phyloP scores from a whole-genome alignment of 2,888 invertebrate species.

The Diarsia brunnea region DNA sequence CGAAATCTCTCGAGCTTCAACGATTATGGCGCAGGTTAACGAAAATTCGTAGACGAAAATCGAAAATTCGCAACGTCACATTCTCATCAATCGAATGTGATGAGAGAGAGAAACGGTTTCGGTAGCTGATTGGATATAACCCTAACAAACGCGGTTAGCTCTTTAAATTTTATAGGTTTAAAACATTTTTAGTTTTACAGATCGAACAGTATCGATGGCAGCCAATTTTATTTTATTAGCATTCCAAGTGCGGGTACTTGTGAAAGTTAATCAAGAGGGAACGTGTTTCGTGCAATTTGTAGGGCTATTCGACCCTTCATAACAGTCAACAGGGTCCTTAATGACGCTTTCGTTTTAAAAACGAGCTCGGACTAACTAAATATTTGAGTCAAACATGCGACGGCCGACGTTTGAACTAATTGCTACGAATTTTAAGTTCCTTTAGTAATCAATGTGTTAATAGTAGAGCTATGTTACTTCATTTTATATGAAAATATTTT shows the following conservation, averaged over 20 bases:
- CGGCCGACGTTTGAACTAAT: constrained; percentile 49
- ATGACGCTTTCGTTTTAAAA: constrained; percentile 79
- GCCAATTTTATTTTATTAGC: constrained; percentile 83
- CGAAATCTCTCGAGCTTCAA: constrained; percentile 70
- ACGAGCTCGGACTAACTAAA: constrained; percentile 66
- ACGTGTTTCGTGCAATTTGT: constrained; percentile 84
- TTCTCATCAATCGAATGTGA: constrained; percentile 66
- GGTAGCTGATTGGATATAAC: constrained; percentile 66
- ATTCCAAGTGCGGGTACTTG: constrained; percentile 74
- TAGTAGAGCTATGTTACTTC: neutral
- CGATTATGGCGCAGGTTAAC: constrained; percentile 74
- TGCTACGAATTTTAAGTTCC: constrained; percentile 33
- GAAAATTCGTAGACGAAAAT: constrained; percentile 69
- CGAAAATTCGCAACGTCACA: constrained; percentile 71
- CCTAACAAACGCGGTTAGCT: constrained; percentile 37
- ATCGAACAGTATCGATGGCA: constrained; percentile 73
- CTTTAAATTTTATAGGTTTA: constrained; percentile 41
- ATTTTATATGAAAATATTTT: neutral
- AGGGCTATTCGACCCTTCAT: constrained; percentile 84
- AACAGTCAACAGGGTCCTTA: constrained; percentile 80
- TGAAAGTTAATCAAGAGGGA: constrained; percentile 85
- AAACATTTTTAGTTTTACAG: constrained; percentile 49
- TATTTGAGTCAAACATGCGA: constrained; percentile 57
- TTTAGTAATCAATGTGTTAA: constrained; percentile 31
- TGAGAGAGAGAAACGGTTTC: constrained; percentile 62